Conservation (phyloP, 2,797 vertebrate genomes). For the Gouania willdenowi region DNA sequence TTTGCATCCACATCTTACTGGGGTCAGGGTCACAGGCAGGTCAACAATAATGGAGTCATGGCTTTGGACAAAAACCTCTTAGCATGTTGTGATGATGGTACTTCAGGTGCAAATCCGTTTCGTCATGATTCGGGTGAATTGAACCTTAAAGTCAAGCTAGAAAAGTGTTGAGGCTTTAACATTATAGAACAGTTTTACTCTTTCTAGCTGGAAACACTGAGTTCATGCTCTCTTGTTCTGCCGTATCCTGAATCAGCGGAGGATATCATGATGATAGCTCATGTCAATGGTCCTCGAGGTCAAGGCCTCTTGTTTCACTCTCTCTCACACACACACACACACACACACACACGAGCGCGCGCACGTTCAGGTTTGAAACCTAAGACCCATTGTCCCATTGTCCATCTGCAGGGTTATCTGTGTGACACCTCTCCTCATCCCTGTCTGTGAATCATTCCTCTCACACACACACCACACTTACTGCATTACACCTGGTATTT, state of each 20-base stretch:
- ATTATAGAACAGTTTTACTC: no score
- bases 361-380: constrained; percentile 58
- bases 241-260: constrained; percentile 42
- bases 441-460: constrained; percentile 53
- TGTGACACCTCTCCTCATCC: constrained; percentile 67
- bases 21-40: no score
- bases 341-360: constrained; percentile 9
- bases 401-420: constrained; percentile 76
- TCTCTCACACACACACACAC: constrained; percentile 50
- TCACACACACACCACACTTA: constrained; percentile 64
- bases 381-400: constrained; percentile 60
- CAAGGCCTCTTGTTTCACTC: constrained; percentile 74
- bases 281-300: constrained; percentile 72
- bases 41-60: no score
- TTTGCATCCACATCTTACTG: no score
- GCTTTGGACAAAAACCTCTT: no score
- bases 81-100: no score
- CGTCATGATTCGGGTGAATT: no score
- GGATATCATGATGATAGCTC: constrained; percentile 60
- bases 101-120: no score
- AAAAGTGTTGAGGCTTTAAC: no score
- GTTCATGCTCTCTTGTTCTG: constrained; percentile 22
- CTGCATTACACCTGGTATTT: constrained; percentile 44
- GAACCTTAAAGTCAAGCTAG: no score
- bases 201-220: constrained; percentile 46